Evolutionary conservation across 2,113 vertebrate species (phyloP), one percentile per base, ranked within the genome.

Genomic region (Panthera tigris): DNA sequence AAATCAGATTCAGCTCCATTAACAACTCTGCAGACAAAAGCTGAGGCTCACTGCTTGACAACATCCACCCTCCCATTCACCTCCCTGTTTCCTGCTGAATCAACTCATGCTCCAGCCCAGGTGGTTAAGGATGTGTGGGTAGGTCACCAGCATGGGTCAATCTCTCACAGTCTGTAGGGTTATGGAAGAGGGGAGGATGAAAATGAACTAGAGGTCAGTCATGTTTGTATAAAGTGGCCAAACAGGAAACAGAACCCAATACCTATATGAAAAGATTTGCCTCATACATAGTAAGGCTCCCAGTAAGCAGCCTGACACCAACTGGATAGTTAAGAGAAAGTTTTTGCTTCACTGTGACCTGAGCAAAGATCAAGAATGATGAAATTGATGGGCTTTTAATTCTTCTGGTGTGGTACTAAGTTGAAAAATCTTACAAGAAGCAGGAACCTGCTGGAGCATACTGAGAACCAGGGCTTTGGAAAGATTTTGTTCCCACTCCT

Each of bases 81-180:
- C 39, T 97, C 45, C 65, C 82, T 81, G 50, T 76, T 96, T 90
- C 78, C 94, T 95, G 50, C 71, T 85, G 57, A 96, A 97, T 95
- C 76, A 95, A 97, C 90, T 91, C 50, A 25, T 87, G 90, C 48
- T 94, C 78, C 81, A 95, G 18, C 23, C 81, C 65, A 94, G 57
- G 71, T 89, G 52, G 80, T 73, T 97, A 94, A 97, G 88, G 50
- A 92, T 91, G 39, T 87, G 45, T 73, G 48, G 4, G 68, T 63
- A 36, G 55, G 91, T 96, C 88, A 88, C 66, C 78, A 94, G 36
- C 71, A 85, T 29, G 63, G 57, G 63, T 93, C 80, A 94, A 3
- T 94, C 16, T 55, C 84, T 96, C 36, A 65, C 29, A 71, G 45
- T 78, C 73, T 65, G 82, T 39, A 85, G 19, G 6, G 57, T 36